Conservation (phyloP, 2,797 vertebrate genomes). For the Halcyon chelicuti region DNA sequence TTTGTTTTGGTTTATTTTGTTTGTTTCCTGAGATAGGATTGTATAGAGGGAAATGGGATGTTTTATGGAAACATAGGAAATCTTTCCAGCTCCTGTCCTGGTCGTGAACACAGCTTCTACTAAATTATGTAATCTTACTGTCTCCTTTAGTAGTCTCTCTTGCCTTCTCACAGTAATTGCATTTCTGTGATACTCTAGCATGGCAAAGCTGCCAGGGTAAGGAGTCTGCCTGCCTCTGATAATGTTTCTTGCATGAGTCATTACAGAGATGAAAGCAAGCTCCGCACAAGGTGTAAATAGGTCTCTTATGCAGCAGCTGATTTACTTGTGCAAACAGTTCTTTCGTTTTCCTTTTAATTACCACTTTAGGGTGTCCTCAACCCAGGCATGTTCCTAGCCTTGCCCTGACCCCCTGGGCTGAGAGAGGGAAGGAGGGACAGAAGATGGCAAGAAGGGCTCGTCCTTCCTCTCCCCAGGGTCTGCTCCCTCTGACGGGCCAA, state of each 20-base stretch:
- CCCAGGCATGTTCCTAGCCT: background rate
- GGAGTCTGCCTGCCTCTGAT: background rate
- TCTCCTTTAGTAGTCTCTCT: background rate
- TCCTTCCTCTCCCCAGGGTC: background rate
- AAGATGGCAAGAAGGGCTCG: background rate
- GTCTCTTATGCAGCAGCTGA: background rate
- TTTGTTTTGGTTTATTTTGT: slow-evolving; percentile 28
- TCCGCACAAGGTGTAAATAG: background rate
- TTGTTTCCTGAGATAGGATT: slow-evolving; percentile 58
- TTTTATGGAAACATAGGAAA: slow-evolving; percentile 43
- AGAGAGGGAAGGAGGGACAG: background rate
- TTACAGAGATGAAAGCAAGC: background rate
- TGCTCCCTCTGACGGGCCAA: background rate
- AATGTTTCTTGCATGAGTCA: background rate
- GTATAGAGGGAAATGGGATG: slow-evolving; percentile 61
- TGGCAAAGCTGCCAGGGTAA: background rate
- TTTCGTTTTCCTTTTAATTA: background rate
- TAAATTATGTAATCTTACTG: background rate
- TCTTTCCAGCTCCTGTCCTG: slow-evolving; percentile 37
- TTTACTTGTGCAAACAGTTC: background rate
- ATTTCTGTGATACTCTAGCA: background rate
- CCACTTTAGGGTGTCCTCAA: background rate
- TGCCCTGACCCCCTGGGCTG: background rate
- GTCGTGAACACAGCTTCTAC: background rate
- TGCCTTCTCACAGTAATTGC: background rate